A percentile compares a stretch with the other conserved stretches of the same genome.
Conservation (phyloP, 2,113 vertebrate species). For the Todiramphus saurophagus region DNA sequence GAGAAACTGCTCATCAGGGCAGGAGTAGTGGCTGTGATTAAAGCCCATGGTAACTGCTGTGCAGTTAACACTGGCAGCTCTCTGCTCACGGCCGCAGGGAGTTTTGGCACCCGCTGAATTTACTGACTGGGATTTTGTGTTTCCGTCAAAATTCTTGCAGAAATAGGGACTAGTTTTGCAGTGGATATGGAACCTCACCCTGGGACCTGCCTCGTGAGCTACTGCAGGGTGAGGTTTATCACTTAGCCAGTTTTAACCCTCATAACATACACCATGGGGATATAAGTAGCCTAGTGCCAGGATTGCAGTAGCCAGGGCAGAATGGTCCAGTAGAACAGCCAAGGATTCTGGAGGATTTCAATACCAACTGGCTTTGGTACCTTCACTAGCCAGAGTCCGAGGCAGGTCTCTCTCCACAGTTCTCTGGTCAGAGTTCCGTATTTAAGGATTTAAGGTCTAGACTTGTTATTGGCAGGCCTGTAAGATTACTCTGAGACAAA, state of each 20-base stretch:
- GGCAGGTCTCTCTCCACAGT: neutral
- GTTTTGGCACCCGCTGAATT: neutral
- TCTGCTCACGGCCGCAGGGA: neutral
- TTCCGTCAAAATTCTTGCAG: neutral
- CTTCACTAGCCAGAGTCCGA: neutral
- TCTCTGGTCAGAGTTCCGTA: neutral
- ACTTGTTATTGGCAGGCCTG: neutral
- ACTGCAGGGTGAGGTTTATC: neutral
- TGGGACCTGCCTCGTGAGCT: neutral
- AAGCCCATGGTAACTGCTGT: neutral
- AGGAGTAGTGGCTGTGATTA: neutral
- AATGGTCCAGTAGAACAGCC: neutral
- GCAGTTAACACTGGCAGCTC: neutral
- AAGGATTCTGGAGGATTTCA: neutral
- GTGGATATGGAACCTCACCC: neutral
- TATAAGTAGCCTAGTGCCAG: neutral
- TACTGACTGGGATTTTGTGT: neutral
- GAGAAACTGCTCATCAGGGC: neutral
- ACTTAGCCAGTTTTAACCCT: neutral
- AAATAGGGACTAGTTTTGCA: neutral
- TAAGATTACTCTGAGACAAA: neutral
- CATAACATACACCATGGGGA: too few relatives aligned
- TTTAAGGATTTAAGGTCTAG: neutral
- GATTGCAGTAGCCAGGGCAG: neutral
- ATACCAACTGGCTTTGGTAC: neutral